Conservation (phyloP, 2,797 vertebrate species). For the Vipera ursinii region DNA sequence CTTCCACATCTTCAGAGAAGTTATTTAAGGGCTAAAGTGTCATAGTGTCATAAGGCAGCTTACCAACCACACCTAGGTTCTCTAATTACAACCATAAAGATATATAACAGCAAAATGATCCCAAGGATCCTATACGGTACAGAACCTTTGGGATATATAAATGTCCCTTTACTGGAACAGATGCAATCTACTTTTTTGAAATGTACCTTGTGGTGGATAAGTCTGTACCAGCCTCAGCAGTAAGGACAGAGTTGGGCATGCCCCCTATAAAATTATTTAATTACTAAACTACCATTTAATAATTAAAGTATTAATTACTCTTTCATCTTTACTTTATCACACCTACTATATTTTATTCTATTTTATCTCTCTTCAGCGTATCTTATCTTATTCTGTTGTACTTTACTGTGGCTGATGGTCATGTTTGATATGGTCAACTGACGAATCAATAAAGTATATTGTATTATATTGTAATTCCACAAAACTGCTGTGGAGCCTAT, state of each 20-base stretch:
- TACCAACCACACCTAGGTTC: no score
- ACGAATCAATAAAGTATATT: background rate
- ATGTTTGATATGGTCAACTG: background rate
- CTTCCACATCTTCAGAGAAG: no score
- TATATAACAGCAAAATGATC: no score
- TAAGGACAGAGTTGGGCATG: background rate
- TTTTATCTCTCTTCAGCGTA: background rate
- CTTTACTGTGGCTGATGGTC: background rate
- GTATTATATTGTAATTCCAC: background rate
- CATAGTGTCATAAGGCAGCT: no score
- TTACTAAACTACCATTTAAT: background rate
- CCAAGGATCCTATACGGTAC: no score
- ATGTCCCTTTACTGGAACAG: no score
- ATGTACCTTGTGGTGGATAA: no score
- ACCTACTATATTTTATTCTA: background rate
- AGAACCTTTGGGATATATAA: no score
- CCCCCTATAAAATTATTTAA: background rate
- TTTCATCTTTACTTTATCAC: background rate
- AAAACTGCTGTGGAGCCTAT: background rate
- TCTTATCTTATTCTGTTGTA: background rate
- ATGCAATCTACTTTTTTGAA: no score
- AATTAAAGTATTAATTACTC: background rate
- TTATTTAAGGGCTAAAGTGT: no score
- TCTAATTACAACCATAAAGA: no score
- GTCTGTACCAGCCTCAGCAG: background rate